phyloP scores from a whole-genome alignment of 2,797 vertebrate genomes.

The Adelosebastes latens region DNA sequence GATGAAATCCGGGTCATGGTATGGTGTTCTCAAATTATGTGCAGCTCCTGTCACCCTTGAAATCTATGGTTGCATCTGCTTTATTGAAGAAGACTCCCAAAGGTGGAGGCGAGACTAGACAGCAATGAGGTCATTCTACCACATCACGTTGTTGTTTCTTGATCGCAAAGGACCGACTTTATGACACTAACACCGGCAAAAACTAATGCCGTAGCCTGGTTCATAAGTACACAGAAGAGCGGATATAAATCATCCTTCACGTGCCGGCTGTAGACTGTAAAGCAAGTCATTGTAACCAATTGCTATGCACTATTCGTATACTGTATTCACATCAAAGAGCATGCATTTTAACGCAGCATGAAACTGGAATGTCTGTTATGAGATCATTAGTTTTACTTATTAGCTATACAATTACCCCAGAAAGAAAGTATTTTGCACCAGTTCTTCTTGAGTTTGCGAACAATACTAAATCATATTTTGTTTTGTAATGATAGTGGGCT shows the following conservation, averaged over 20 bases:
- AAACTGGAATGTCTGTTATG: background rate
- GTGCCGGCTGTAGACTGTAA: background rate
- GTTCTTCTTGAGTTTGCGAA: background rate
- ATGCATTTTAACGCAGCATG: background rate
- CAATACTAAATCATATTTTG: background rate
- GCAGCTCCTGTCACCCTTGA: background rate
- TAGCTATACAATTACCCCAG: background rate
- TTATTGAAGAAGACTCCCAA: background rate
- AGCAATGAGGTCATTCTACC: background rate
- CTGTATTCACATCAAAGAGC: background rate
- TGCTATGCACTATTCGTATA: background rate
- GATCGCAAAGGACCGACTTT: background rate
- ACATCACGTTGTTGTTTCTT: background rate
- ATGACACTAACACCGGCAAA: background rate
- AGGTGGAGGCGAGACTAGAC: background rate
- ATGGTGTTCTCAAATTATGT: background rate
- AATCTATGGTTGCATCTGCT: background rate
- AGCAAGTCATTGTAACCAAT: background rate
- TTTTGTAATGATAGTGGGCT: background rate
- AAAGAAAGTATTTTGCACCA: background rate
- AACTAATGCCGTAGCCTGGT: background rate
- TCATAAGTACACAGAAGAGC: background rate
- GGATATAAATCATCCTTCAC: background rate
- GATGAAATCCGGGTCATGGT: conserved; percentile 22
- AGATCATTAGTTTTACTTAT: background rate